Conservation (phyloP, 2,797 vertebrate species). For the Channallabes apus region DNA sequence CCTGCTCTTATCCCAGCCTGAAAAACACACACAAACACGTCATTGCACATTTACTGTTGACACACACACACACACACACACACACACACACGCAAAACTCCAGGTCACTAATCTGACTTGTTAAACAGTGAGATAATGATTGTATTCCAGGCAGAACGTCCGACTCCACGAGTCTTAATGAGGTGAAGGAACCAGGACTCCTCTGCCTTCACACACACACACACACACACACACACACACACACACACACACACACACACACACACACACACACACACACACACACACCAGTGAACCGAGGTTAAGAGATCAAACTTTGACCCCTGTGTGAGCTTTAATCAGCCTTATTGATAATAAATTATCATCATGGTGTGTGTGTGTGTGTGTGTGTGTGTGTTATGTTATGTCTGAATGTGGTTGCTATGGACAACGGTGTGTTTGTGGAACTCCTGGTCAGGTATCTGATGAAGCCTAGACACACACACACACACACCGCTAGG, state of each 20-base stretch:
- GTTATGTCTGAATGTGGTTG: conserved; percentile 27
- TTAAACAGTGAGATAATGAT: neutral
- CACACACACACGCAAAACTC: too few species aligned
- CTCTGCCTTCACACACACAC: neutral
- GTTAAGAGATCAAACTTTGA: neutral
- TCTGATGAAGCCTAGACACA: conserved; percentile 19
- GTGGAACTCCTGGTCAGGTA: conserved; percentile 10
- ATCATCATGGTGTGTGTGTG: too few species aligned
- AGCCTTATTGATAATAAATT: neutral
- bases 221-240: too few species aligned
- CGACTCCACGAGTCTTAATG: too few species aligned
- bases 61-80: neutral
- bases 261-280: too few species aligned
- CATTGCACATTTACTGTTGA: neutral
- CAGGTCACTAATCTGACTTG: neutral
- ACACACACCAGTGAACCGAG: too few species aligned
- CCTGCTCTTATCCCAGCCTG: neutral
- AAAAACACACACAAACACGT: neutral
- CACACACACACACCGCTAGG: conserved; percentile 14
- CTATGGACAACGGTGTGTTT: conserved; percentile 4
- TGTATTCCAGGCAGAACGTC: neutral
- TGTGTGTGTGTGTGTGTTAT: too few species aligned
- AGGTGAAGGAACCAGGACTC: too few species aligned
- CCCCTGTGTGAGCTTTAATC: neutral
- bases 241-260: too few species aligned